A percentile compares a stretch with the other conserved stretches of the same genome.
phyloP scores from a whole-genome alignment of 2,888 invertebrate species.

The Anoplius nigerrimus region DNA sequence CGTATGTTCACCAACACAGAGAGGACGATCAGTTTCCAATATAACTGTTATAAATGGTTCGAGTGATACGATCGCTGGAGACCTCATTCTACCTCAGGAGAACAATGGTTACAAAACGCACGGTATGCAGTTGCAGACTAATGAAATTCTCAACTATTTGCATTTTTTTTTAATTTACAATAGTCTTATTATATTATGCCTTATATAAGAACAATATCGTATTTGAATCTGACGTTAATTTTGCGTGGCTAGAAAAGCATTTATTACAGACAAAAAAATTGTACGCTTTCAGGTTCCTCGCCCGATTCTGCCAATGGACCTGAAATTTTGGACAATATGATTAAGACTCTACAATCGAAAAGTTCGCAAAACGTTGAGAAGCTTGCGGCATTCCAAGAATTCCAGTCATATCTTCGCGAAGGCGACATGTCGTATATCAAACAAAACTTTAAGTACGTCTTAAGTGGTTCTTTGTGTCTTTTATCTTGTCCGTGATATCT shows the following conservation, averaged over 20 bases:
- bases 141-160: too few species aligned
- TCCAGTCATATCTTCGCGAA: slow-evolving; percentile 69
- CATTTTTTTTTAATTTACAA: neutral
- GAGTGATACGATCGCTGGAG: slow-evolving; percentile 71
- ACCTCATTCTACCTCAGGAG: slow-evolving; percentile 71
- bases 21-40: slow-evolving; percentile 65
- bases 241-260: neutral
- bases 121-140: slow-evolving; percentile 46
- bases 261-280: too few species aligned
- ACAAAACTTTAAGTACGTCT: slow-evolving; percentile 68
- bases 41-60: slow-evolving; percentile 68
- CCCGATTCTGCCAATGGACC: slow-evolving; percentile 67
- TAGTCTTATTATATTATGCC: too few species aligned
- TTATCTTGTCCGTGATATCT: neutral
- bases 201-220: neutral
- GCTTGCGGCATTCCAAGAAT: slow-evolving; percentile 67
- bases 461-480: neutral
- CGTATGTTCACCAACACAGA: slow-evolving; percentile 74
- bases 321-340: slow-evolving; percentile 69
- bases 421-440: slow-evolving; percentile 69
- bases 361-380: slow-evolving; percentile 63
- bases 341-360: slow-evolving; percentile 65
- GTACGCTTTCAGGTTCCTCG: slow-evolving; percentile 47
- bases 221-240: too few species aligned
- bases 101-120: slow-evolving; percentile 73